Base-by-base conservation (phyloP, 2,888 invertebrate species). In the Epinotia nisella region DNA sequence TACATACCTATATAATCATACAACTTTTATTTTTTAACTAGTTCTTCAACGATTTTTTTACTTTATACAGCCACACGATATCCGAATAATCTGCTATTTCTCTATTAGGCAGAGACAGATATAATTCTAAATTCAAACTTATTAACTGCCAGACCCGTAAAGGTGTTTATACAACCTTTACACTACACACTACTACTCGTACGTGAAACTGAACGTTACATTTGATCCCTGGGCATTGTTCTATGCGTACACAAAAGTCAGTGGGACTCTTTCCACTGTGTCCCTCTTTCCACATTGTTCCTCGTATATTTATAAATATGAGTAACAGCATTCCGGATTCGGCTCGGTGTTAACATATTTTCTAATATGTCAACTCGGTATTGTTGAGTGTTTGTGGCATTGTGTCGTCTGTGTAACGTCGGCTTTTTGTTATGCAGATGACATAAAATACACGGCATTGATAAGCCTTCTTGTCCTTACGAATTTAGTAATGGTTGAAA, bases 311-410 rank as follows among this genome's bases (percentile, higher is more conserved):
- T 66, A 70, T 75, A 73, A 76, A 75, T 58, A 69, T 53, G 51
- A 53, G 61, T 70, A 65, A 72, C 70, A 65, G 74, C 73, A 75
- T 76, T 74, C 75, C 75, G 35, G 71, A 75, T 76, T 74, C 64
- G 74, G 24, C 21, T 11, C 71, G 71, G 56, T 72, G 62, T 53
- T 61, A 67, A 68, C 73, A 61, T 70, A 53, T 70, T 65, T 66
- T 69, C 72, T 64, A 61, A 72, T 66, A 73, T 67, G 60, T 64
- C 70, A 59, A 70, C 45, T 55, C 17, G 11, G 41, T 51, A 73
- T 75, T 75, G 75, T 73, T 61, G 29, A 21, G 19, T 49, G 62
- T 71, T 41, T 56, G 55, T 45, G 49, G 24, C 39, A 39, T 66
- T 62, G 67, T 72, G 11, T 41, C 24, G 35, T 60, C 56, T 35